Evolutionary conservation across 2,797 vertebrate genomes (phyloP).

Genomic region (Rhabdophis nuchalis): DNA sequence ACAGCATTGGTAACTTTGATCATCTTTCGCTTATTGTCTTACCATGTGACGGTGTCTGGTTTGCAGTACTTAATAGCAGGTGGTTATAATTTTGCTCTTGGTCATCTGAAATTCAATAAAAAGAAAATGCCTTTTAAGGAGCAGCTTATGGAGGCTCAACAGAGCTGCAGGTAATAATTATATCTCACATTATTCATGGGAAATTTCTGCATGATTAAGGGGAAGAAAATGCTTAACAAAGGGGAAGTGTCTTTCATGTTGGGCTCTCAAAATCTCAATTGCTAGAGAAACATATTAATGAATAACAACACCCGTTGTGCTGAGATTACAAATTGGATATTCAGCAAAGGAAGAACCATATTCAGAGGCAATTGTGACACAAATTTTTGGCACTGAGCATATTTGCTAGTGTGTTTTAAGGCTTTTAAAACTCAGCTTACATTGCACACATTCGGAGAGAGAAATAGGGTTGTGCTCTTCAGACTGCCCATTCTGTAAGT

Average conservation of each 20-base stretch:
- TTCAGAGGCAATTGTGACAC: neutral
- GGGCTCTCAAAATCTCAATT: conserved; percentile 55
- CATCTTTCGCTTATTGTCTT: conserved; percentile 69
- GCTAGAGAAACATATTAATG: conserved; percentile 39
- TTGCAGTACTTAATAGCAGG: conserved; percentile 88
- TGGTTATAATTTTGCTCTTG: conserved; percentile 95
- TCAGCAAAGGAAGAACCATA: conserved; percentile 32
- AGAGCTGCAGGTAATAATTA: conserved; percentile 65
- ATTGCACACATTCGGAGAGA: neutral
- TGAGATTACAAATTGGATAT: conserved; percentile 37
- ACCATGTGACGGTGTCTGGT: conserved; percentile 94
- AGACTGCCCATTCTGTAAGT: neutral
- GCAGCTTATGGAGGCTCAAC: conserved; percentile 30
- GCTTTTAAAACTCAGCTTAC: neutral
- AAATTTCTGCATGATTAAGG: conserved; percentile 59
- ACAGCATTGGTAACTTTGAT: conserved; percentile 59
- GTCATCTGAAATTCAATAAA: conserved; percentile 87
- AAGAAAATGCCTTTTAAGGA: conserved; percentile 66
- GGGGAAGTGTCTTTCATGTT: conserved; percentile 53
- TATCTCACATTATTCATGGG: conserved; percentile 56
- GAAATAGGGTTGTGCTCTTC: neutral
- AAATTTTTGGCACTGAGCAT: accelerated
- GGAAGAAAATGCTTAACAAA: conserved; percentile 64
- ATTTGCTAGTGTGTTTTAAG: neutral
- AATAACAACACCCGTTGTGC: conserved; percentile 39